Evolutionary conservation across 2,113 vertebrate species (phyloP), one percentile per base, ranked within the genome.

Genomic region (Monopterus albus): DNA sequence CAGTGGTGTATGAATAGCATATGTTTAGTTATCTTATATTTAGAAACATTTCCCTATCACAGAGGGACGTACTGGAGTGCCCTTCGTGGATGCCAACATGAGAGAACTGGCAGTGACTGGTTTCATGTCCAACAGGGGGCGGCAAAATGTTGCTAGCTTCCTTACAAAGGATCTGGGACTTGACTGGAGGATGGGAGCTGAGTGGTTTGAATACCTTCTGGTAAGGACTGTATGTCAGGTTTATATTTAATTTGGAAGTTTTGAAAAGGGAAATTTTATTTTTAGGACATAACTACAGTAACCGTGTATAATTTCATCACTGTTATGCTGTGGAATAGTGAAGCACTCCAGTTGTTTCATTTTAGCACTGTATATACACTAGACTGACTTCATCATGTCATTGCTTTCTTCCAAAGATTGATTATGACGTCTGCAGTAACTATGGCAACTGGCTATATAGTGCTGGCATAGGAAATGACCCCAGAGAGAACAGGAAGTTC

Each of bases 11-110:
- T 25, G 7, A 20, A 15, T 7, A 3, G 14, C 15, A 5, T 35
- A 6, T 46, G 14, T 35, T 15, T 7, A 15, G 23, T 5, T 6
- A 1, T 0, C 3, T 52, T 20, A 20, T 43, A 23, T 23, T 6
- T 18, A 36, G 2, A 3, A n/a, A 13, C 14, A 12, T 56, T 72
- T 38, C 33, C 7, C 20, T 21, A 2, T 39, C 7, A 42, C 73
- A 95, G 94, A 95, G 69, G 95, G 94, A n/a, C 87, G 29, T 17
- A 95, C 95, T 0, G 93, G 94, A 0, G 90, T 95, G 39, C 95
- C 94, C 12, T 96, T 96, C 18, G 94, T 96, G 3, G 94, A 96
- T 0, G 94, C 95, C 47, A 96, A 93, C 87, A 95, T 95, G 95
- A 86, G 93, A 60, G 95, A 95, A 85, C 60, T 95, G 78, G 91